These are phyloP conservation scores for Mustelus asterias DNA, from an alignment of 2,113 vertebrate genomes.

Conservation along the genomic window DNA sequence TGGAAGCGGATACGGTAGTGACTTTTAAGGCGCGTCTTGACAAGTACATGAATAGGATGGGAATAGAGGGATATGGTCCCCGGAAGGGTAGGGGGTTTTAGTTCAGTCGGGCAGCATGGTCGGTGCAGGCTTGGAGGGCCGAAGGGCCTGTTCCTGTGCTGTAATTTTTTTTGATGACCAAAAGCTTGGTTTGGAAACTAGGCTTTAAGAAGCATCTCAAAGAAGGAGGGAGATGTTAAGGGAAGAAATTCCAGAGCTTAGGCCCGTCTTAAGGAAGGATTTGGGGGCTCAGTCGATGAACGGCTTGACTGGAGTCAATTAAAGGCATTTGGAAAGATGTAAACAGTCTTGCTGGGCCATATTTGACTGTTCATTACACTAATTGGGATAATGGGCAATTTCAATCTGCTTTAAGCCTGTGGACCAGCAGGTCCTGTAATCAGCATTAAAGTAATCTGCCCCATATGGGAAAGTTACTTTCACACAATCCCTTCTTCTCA, in stretches of 20 bases:
- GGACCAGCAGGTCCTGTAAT: neutral
- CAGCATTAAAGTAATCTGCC: neutral
- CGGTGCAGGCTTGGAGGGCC: too few relatives aligned
- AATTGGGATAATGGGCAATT: slow-evolving; percentile 8
- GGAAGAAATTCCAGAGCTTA: neutral
- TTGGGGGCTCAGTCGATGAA: neutral
- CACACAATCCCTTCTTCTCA: neutral
- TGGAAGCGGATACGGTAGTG: too few relatives aligned
- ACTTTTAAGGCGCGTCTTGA: too few relatives aligned
- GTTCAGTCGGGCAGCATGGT: too few relatives aligned
- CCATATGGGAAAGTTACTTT: neutral
- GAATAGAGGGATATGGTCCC: too few relatives aligned
- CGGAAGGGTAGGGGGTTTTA: too few relatives aligned
- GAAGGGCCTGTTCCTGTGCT: too few relatives aligned
- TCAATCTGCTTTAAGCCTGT: neutral
- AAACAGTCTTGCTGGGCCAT: neutral
- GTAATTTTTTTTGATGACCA: neutral
- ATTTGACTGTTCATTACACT: neutral
- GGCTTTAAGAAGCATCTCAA: neutral
- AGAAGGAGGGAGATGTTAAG: neutral
- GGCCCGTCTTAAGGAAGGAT: neutral
- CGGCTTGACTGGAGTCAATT: neutral
- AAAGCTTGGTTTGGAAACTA: neutral
- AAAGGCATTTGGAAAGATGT: neutral
- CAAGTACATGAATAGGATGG: too few relatives aligned